Percentiles rank a stretch among this genome's conserved stretches.
Conservation (phyloP, 53 echinoderm and acorn worm genomes). For the Holothuria leucospilota region DNA sequence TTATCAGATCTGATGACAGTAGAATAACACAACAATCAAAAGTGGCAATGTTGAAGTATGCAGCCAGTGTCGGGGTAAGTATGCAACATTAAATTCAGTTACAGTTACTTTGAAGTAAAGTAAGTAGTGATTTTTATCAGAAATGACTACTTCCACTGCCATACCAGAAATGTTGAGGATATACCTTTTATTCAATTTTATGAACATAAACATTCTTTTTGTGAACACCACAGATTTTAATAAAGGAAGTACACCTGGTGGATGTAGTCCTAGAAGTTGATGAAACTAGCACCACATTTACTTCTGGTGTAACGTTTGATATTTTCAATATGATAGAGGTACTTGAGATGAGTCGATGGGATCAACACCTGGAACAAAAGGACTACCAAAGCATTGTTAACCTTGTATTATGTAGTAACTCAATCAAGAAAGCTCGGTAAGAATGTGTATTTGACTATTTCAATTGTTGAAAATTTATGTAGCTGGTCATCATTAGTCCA, state of each 20-base stretch:
- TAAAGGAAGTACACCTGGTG: not conserved
- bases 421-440: conserved; percentile 10
- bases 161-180: not conserved
- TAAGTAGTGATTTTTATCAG: not conserved
- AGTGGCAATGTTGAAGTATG: not conserved
- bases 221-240: not conserved
- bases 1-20: conserved; percentile 19
- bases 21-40: not conserved
- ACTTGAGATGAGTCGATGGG: conserved; percentile 15
- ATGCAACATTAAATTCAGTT: too few relatives aligned
- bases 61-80: not conserved
- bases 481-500: too few relatives aligned
- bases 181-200: too few relatives aligned
- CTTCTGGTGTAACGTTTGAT: not conserved
- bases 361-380: not conserved
- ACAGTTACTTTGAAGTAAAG: not conserved
- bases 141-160: not conserved
- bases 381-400: conserved; percentile 4
- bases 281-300: not conserved
- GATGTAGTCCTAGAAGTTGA: not conserved
- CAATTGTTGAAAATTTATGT: too few relatives aligned
- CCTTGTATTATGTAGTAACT: not conserved
- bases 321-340: not conserved
- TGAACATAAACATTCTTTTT: not conserved
- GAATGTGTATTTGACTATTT: not conserved